Conservation (phyloP, 2,113 vertebrate genomes). For the Lota lota region DNA sequence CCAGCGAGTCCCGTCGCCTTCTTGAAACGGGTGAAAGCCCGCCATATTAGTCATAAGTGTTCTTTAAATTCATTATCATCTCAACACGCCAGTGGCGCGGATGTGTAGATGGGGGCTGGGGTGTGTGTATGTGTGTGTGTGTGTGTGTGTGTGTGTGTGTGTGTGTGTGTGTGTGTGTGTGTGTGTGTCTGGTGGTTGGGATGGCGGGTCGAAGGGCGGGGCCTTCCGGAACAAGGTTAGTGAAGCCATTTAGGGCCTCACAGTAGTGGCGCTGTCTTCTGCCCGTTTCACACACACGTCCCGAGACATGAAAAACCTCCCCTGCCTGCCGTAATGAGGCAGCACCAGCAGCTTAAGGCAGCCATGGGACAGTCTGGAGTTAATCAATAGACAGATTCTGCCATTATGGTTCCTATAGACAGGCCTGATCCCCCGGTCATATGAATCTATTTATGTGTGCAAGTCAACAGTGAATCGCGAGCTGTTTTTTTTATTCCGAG, state of each 20-base stretch:
- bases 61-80: slow-evolving; percentile 84
- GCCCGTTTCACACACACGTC: slow-evolving; percentile 63
- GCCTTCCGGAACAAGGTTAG: slow-evolving; percentile 75
- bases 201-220: slow-evolving; percentile 62
- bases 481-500: background rate
- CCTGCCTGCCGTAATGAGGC: slow-evolving; percentile 54
- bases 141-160: background rate
- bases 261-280: slow-evolving; percentile 66
- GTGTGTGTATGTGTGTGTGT: too few species aligned
- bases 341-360: slow-evolving; percentile 56
- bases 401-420: slow-evolving; percentile 34
- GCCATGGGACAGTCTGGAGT: slow-evolving; percentile 43
- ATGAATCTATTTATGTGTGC: slow-evolving; percentile 15
- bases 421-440: slow-evolving; percentile 18
- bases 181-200: background rate
- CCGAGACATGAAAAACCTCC: slow-evolving; percentile 63
- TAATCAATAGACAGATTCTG: slow-evolving; percentile 58
- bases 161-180: background rate
- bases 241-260: slow-evolving; percentile 73
- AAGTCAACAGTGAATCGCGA: background rate
- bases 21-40: slow-evolving; percentile 78
- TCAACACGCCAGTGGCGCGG: slow-evolving; percentile 73
- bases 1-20: slow-evolving; percentile 73
- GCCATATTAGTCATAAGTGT: slow-evolving; percentile 82
- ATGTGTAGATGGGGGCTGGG: slow-evolving; percentile 41